phyloP scores from a whole-genome alignment of 64 coral and sea anemone species.

The Montipora sp. region DNA sequence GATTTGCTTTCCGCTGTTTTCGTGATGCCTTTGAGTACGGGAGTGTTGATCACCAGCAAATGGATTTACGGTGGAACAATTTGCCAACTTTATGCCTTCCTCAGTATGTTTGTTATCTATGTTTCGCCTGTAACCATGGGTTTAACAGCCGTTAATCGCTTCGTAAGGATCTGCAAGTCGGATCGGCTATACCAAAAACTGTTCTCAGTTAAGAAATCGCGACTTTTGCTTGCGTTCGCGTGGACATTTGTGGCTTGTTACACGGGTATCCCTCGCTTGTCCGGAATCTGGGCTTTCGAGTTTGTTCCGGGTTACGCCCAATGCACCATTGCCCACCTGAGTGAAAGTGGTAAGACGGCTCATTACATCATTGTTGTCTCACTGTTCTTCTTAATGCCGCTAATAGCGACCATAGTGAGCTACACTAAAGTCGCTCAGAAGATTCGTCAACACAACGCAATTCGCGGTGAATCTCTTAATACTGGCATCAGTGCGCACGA shows the following conservation, averaged over 20 bases:
- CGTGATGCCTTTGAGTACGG: neutral
- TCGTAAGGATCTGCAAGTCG: neutral
- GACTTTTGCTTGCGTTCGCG: neutral
- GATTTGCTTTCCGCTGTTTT: constrained; percentile 5
- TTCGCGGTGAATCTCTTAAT: no score
- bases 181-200: neutral
- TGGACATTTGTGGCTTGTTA: constrained; percentile 1
- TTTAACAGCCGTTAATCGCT: constrained; percentile 7
- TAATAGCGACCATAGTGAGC: neutral
- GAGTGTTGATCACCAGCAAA: neutral
- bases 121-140: constrained; percentile 9
- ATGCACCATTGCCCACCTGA: neutral
- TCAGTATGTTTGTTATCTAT: neutral
- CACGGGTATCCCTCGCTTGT: neutral
- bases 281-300: neutral
- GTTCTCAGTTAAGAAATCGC: neutral
- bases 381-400: neutral
- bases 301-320: neutral
- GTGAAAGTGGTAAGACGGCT: neutral
- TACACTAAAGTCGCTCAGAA: neutral
- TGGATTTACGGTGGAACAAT: neutral
- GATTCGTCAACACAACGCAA: neutral
- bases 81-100: constrained; percentile 21
- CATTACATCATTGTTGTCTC: neutral
- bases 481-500: neutral